These are phyloP conservation scores for Coremacera marginata DNA, from an alignment of 2,888 invertebrate species.

Conservation along the genomic window DNA sequence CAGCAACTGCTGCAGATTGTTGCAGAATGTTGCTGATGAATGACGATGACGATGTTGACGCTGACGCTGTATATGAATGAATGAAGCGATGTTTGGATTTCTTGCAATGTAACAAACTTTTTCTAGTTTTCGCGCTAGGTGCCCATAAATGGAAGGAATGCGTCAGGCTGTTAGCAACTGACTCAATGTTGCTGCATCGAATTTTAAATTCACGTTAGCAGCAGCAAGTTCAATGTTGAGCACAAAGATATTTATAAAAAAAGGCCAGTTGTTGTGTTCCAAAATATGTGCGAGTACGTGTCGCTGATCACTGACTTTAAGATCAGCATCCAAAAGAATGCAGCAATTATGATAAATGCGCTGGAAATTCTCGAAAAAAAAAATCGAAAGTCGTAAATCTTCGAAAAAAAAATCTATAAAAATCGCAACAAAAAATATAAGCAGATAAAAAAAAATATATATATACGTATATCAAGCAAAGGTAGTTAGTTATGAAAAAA, in stretches of 20 bases:
- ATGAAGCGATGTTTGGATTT: slow-evolving; percentile 11
- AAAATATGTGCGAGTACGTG: neutral
- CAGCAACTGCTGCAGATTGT: neutral
- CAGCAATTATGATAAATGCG: neutral
- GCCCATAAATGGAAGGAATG: slow-evolving; percentile 45
- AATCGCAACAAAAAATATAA: neutral
- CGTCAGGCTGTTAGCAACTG: neutral
- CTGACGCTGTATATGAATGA: slow-evolving; percentile 35
- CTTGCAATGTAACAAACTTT: slow-evolving; percentile 9
- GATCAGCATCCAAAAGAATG: neutral
- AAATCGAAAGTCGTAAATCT: neutral
- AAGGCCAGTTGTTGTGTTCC: neutral
- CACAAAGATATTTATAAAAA: neutral
- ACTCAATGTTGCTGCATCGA: neutral
- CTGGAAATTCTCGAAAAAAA: neutral
- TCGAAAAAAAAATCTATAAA: neutral
- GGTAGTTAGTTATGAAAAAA: neutral
- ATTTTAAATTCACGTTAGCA: too few relatives aligned
- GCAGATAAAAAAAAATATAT: neutral
- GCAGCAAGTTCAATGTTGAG: slow-evolving; percentile 1
- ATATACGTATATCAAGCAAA: neutral
- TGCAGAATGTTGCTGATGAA: slow-evolving; percentile 1
- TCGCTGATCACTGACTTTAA: neutral
- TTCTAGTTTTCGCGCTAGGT: slow-evolving; percentile 29
- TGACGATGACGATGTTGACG: neutral